Evolutionary conservation across 2,113 vertebrate genomes (phyloP), one percentile per base, ranked within the genome.

Genomic region (Ardeotis arabs): DNA sequence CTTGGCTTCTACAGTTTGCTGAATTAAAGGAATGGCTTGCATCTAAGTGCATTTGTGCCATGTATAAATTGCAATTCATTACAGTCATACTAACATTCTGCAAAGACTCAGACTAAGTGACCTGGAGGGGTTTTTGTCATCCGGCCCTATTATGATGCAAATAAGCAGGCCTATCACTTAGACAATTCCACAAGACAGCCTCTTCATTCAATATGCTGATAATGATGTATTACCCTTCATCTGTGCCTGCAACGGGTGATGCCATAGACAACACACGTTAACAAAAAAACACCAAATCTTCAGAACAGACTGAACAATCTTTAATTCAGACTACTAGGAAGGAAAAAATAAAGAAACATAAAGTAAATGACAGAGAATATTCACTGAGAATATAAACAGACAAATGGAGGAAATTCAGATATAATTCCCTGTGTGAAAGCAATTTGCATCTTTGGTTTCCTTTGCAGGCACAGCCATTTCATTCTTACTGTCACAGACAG

Each of bases 101-200:
- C 58, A 94, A 80, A 86, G 80, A 53, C 53, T 93, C 77, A 93
- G 74, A 90, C 58, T 93, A 91, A 96, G 87, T 87, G 84, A 93
- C 95, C 84, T 94, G 84, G 73, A 95, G 89, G 76, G 18, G 2
- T 11, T 81, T 94, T 93, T 93, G 49, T 89, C 89, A 93, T 72
- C 81, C 79, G 69, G 16, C 49, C 66, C 91, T 62, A 87, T 93
- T 93, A 73, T 11, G 4, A 93, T 89, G 68, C 70, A 94, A 96
- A 93, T 91, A 91, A 91, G 53, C 62, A 89, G 62, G 49, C 9
- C 2, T 79, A 50, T 81, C 41, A 91, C 62, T 92, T 66, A 53
- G 49, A 62, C 62, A 91, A 69, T 87, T 95, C 81, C 45, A 83
- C 23, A 90, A 89, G 70, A 41, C 13, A 7, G 33, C 27, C 49